These are phyloP conservation scores for Balearica regulorum DNA, from an alignment of 2,797 vertebrate genomes.

Conservation along the genomic window DNA sequence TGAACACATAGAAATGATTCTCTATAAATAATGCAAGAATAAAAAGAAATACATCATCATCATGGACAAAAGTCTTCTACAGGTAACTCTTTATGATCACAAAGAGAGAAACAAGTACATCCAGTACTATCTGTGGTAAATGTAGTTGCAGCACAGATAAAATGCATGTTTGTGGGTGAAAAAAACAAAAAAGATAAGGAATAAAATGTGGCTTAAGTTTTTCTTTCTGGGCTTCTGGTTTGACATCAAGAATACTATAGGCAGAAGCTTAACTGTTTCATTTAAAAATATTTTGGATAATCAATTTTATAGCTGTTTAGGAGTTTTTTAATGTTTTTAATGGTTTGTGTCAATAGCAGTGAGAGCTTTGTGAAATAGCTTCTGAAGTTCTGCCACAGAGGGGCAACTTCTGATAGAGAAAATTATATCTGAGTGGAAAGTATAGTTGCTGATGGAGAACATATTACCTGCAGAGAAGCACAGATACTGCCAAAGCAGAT, in stretches of 20 bases:
- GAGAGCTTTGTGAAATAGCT: neutral
- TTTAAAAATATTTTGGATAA: neutral
- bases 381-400: conserved; percentile 18
- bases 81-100: neutral
- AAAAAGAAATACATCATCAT: neutral
- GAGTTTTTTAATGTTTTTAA: neutral
- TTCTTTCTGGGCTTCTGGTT: neutral
- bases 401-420: conserved; percentile 1
- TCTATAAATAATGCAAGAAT: neutral
- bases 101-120: neutral
- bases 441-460: conserved; percentile 20
- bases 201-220: neutral
- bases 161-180: neutral
- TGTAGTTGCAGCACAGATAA: neutral
- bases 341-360: neutral
- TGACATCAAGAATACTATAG: neutral
- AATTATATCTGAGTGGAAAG: neutral
- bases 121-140: neutral
- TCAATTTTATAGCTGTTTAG: neutral
- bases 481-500: conserved; percentile 14
- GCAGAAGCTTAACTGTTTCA: neutral
- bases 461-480: conserved; percentile 20
- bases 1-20: neutral
- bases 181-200: neutral
- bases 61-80: neutral